phyloP scores from a whole-genome alignment of 2,888 invertebrate species.

The Helicoverpa assulta region DNA sequence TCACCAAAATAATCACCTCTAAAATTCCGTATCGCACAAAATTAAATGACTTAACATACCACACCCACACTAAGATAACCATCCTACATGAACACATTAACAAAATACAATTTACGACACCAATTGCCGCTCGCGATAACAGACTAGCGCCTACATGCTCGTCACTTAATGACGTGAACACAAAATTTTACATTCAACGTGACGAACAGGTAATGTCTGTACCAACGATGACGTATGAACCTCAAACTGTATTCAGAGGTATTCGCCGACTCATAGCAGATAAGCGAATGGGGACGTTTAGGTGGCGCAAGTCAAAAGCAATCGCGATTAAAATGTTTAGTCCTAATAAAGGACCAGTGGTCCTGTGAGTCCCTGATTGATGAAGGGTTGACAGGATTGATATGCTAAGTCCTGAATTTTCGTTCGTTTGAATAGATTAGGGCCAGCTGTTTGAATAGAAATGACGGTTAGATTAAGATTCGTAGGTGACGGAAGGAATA shows the following conservation, averaged over 20 bases:
- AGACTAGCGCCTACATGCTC: slow-evolving; percentile 29
- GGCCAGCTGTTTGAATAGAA: slow-evolving; percentile 28
- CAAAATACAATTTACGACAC: slow-evolving; percentile 44
- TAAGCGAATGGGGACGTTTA: slow-evolving; percentile 76
- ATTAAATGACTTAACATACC: slow-evolving; percentile 19
- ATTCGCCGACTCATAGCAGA: slow-evolving; percentile 79
- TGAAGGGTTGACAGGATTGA: slow-evolving; percentile 47
- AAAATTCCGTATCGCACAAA: slow-evolving; percentile 27
- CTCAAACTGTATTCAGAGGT: slow-evolving; percentile 76
- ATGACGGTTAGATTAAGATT: slow-evolving; percentile 1
- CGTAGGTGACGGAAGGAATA: not conserved
- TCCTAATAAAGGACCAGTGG: slow-evolving; percentile 17
- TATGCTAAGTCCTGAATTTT: slow-evolving; percentile 33
- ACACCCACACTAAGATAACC: slow-evolving; percentile 2
- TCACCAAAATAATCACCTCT: slow-evolving; percentile 18
- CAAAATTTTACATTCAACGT: slow-evolving; percentile 58
- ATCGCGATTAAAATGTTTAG: slow-evolving; percentile 15
- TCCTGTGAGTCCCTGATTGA: slow-evolving; percentile 56
- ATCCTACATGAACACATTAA: slow-evolving; percentile 30
- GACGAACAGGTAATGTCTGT: slow-evolving; percentile 75
- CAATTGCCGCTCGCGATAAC: slow-evolving; percentile 48
- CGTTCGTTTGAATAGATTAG: slow-evolving; percentile 9
- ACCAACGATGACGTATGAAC: slow-evolving; percentile 76
- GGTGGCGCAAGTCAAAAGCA: slow-evolving; percentile 51
- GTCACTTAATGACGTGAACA: slow-evolving; percentile 46